phyloP scores from a whole-genome alignment of 37 sponge, comb jelly and placozoan genomes.

The Hexactinellida sp. region DNA sequence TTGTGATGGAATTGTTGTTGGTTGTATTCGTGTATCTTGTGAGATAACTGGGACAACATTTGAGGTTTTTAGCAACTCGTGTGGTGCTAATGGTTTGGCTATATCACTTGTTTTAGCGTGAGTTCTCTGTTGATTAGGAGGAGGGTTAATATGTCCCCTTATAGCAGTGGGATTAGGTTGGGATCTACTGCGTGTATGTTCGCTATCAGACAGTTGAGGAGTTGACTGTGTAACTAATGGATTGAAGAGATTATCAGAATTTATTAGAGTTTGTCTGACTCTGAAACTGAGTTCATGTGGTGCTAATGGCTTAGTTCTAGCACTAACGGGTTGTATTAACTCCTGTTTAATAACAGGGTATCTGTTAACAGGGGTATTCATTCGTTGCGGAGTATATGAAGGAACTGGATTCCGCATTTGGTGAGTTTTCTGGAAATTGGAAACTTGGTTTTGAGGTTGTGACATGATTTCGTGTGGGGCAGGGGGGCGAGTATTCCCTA shows the following conservation, averaged over 20 bases:
- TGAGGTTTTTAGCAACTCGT: neutral
- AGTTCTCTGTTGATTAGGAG: neutral
- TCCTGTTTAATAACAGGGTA: too few relatives aligned
- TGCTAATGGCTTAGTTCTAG: neutral
- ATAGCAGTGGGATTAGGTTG: neutral
- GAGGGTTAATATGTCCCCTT: neutral
- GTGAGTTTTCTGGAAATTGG: neutral
- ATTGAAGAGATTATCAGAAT: neutral
- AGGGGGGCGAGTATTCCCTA: neutral
- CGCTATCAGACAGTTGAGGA: neutral
- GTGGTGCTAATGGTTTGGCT: neutral
- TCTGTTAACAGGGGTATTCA: too few relatives aligned
- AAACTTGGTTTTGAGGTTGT: neutral
- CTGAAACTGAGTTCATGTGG: neutral
- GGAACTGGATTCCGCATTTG: too few relatives aligned
- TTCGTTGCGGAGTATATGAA: too few relatives aligned
- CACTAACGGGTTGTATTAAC: too few relatives aligned
- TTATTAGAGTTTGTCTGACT: neutral
- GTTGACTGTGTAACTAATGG: neutral
- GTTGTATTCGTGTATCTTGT: too few relatives aligned
- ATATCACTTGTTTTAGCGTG: neutral
- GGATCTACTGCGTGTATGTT: neutral
- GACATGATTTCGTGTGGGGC: neutral
- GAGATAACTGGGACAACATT: too few relatives aligned
- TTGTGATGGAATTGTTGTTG: too few relatives aligned